Percentiles rank a stretch among this genome's conserved stretches.
Evolutionary conservation across 2,797 vertebrate genomes (phyloP).

Genomic region (Myoxocephalus aenaeus): DNA sequence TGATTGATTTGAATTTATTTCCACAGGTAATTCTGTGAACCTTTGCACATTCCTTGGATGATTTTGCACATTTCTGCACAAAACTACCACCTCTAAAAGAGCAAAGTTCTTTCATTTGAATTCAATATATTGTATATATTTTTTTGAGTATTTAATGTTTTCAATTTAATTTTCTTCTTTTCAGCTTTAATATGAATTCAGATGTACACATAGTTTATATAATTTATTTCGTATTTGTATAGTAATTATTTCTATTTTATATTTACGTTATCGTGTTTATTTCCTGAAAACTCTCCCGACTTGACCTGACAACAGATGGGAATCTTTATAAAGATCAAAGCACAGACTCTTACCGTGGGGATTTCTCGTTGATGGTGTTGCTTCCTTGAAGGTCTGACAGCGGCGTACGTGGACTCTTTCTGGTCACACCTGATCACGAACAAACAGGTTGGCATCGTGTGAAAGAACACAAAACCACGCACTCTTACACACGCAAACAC

Average conservation of each 20-base stretch:
- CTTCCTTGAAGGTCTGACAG: conserved; percentile 95
- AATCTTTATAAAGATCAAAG: neutral
- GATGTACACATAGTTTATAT: too few relatives aligned
- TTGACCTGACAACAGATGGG: neutral
- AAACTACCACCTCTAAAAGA: neutral
- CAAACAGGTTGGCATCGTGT: conserved; percentile 46
- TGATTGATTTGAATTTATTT: neutral
- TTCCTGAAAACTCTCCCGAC: neutral
- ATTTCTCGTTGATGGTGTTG: conserved; percentile 90
- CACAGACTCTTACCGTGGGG: conserved; percentile 85
- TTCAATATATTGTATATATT: too few relatives aligned
- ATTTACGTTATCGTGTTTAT: too few relatives aligned
- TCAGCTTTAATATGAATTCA: too few relatives aligned
- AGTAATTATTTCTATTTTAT: too few relatives aligned
- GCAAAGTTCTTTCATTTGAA: neutral
- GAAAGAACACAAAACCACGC: conserved; percentile 36
- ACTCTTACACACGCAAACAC: conserved; percentile 1
- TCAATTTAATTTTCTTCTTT: too few relatives aligned
- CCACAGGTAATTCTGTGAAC: neutral
- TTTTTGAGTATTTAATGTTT: too few relatives aligned
- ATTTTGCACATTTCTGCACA: too few relatives aligned
- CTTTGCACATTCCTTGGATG: too few relatives aligned
- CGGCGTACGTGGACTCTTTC: conserved; percentile 90
- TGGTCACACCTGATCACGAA: conserved; percentile 84
- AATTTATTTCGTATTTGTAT: too few relatives aligned